phyloP scores from a whole-genome alignment of 2,797 vertebrate genomes.

The Kryptolebias ocellatus region DNA sequence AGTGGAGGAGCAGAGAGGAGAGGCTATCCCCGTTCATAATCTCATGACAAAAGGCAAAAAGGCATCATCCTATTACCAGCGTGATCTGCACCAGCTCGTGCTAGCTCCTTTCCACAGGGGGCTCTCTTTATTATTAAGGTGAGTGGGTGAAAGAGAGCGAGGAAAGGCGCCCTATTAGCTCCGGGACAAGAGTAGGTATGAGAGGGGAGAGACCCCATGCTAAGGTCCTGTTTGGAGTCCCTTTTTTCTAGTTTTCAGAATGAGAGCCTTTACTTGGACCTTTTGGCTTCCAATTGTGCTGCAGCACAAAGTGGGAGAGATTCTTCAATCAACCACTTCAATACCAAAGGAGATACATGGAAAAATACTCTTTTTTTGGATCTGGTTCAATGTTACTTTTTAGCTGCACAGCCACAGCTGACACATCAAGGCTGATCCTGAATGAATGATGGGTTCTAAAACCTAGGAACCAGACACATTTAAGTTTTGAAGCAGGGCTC shows the following conservation, averaged over 20 bases:
- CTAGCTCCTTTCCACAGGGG: conserved; percentile 94
- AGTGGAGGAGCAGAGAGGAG: conserved; percentile 73
- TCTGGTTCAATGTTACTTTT: conserved; percentile 13
- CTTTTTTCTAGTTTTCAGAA: conserved; percentile 48
- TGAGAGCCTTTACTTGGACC: conserved; percentile 73
- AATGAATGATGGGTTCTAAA: neutral
- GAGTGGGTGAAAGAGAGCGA: conserved; percentile 74
- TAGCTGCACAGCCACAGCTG: neutral
- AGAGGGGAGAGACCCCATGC: conserved; percentile 72
- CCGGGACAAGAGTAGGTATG: conserved; percentile 61
- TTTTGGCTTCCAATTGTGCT: conserved; percentile 72
- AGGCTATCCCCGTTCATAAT: conserved; percentile 98
- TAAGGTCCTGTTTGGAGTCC: conserved; percentile 51
- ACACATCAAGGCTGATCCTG: conserved; percentile 2
- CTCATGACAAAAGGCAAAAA: conserved; percentile 99
- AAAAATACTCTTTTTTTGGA: conserved; percentile 42
- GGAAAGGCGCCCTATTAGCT: conserved; percentile 61
- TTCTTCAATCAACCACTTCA: conserved; percentile 50
- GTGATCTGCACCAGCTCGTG: conserved; percentile 97
- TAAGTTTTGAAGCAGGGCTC: too few species aligned
- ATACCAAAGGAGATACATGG: conserved; percentile 33
- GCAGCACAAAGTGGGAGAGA: conserved; percentile 49
- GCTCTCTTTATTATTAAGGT: conserved; percentile 84
- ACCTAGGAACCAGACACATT: neutral
- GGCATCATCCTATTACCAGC: conserved; percentile 99